Evolutionary conservation across 2,113 vertebrate genomes (phyloP).

Genomic region (Progne subis): DNA sequence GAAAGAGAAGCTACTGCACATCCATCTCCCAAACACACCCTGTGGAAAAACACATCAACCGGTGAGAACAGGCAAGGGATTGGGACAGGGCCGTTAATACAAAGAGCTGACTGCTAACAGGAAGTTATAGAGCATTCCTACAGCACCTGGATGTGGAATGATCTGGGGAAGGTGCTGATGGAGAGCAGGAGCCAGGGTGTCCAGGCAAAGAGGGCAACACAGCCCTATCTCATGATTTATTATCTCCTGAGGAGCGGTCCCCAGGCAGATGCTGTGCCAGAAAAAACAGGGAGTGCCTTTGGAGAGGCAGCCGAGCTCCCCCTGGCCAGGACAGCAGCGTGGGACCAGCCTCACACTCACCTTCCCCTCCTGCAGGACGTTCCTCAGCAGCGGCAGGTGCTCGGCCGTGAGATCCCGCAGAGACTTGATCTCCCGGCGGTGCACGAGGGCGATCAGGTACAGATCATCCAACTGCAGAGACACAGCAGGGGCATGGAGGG

Average conservation of each 20-base stretch:
- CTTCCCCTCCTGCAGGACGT: constrained; percentile 83
- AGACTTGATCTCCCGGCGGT: constrained; percentile 79
- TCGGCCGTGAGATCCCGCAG: constrained; percentile 86
- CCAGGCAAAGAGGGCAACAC: not conserved
- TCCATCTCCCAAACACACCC: not conserved
- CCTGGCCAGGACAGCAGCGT: accelerated
- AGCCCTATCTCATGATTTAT: accelerated
- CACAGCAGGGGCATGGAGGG: accelerated
- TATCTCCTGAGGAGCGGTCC: accelerated
- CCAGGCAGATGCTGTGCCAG: not conserved
- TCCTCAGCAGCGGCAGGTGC: constrained; percentile 87
- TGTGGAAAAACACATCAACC: not conserved
- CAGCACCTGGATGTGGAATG: accelerated
- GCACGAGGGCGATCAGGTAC: constrained; percentile 89
- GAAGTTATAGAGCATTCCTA: accelerated
- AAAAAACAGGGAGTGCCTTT: not conserved
- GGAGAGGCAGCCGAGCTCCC: not conserved
- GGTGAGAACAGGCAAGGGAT: accelerated
- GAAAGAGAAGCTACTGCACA: not conserved
- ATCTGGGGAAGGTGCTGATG: not conserved
- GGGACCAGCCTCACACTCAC: constrained; percentile 56
- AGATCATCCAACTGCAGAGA: constrained; percentile 85
- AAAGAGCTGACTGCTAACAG: not conserved
- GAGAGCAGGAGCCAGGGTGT: not conserved
- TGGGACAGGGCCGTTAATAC: accelerated